Base-by-base conservation (phyloP, 2,113 vertebrate species). In the Verasper variegatus region DNA sequence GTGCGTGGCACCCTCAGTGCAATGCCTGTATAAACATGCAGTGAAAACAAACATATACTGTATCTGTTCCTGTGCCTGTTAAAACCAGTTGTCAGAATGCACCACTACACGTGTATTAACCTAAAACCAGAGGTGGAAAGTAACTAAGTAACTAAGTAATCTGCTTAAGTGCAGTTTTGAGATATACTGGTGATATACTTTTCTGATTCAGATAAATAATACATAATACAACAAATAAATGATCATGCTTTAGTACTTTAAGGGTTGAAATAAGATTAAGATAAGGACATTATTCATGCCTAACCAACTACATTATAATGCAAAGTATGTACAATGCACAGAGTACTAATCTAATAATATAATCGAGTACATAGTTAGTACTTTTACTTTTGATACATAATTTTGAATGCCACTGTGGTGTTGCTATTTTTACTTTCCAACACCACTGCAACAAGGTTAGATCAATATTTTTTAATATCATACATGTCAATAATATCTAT, bases 21-120 rank as follows among this genome's bases (percentile, higher is more conserved):
- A 20, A 9, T 55, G 21, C 62, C 35, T 63, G 31, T 31, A 10
- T 24, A 76, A 72, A 72, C 59, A 71, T 20, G 51, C 68, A 75
- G 52, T 13, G 20, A 71, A 54, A 42, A 63, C 55, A 65, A 71
- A 62, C 35, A 1, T 31, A 51, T 17, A 37, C 15, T 62, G 21
- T 37, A 17, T 71, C 60, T 56, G 26, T 73, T 35, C 31, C 47
- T 58, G 56, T 57, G 31, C 26, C 23, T 69, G 37, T 59, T 60
- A 52, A 35, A 76, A 73, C 47, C 26, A 63, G 62, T 64, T 64
- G 40, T 49, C 65, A 40, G 58, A 79, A 67, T 62, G 55, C 56
- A 65, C 7, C 14, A 49, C 3, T 55, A 24, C 23, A 52, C 35
- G 15, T 27, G n/a, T 17, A 57, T 55, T 31, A 20, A 49, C 3